Evolutionary conservation across 1,140 invertebrate species (phyloP), one percentile per base, ranked within the genome.

Genomic region (Aphidius ervi): DNA sequence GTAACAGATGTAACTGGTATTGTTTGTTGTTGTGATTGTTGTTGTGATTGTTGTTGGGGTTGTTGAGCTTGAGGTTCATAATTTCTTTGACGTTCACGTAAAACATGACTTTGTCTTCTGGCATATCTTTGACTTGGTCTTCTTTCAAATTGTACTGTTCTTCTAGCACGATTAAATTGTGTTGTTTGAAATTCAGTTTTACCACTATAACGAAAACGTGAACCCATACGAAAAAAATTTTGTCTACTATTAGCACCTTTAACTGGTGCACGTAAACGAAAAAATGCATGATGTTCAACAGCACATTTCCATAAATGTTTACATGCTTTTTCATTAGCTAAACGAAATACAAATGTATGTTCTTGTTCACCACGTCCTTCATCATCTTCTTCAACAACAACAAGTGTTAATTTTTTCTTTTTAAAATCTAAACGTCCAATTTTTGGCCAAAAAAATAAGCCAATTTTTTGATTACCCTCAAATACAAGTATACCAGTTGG

Each of bases 291-390:
- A 82, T 99, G 95, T 76, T 99, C 97, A 1, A 99, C 93, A 23
- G 97, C 97, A 83, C 97, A 99, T 79, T 99, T 99, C 97, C 98
- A 99, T 62, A 99, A 81, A 80, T 99, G 97, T 79, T 99, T 99
- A 75, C 95, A 97, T 0, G 97, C 96, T 75, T 98, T 97, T 76
- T 99, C 95, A 75, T 97, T 98, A 46, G 91, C 87, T 56, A 99
- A 77, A 53, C 91, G 84, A 65, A 79, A 85, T 9, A 79, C 76
- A 77, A 97, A 97, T 1, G 93, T 95, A 71, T 96, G 93, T 72
- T 96, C 94, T 70, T 95, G 92, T 75, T 96, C 93, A 6, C 78
- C 75, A 47, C 88, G 80, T 0, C 93, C 93, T 74, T 94, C 92
- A 70, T 98, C 95, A 74, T 97, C 95, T 78, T 98, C 95, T 79